Evolutionary conservation across 2,113 vertebrate genomes (phyloP), one percentile per base, ranked within the genome.

Genomic region (Cyanoramphus novaezelandiae): DNA sequence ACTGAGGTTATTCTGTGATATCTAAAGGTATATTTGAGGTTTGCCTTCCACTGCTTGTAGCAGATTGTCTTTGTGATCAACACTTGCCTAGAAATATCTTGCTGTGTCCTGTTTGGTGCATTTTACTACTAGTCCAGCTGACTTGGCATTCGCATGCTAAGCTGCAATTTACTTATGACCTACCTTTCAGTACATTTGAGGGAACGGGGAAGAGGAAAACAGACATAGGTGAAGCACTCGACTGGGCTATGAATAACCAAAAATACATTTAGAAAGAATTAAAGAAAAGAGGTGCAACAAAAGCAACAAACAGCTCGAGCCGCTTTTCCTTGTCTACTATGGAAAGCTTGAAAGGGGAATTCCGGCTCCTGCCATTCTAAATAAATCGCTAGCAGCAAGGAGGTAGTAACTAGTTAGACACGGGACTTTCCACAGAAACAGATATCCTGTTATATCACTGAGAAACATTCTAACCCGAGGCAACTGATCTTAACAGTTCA

Each of bases 401-500:
- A 97, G 93, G 88, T 59, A 88, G 90, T 93, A 96, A 94, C 94
- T 65, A 95, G 95, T 96, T 50, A 93, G 94, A 95, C 94, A 92
- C 39, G 94, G 92, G 88, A 96, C 94, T 97, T 97, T 97, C 93
- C 95, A 92, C 88, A 80, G 47, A 88, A 96, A 93, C 88, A 88
- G 82, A 84, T 37, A 96, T 92, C 81, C 83, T 92, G 78, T 96
- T 90, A 41, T 92, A 88, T 88, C 83, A 79, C 7, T 16, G 27
- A 79, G 88, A 95, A 96, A 86, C 71, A 84, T 93, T 96, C 65
- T 92, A 67, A 93, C 93, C 91, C 31, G 57, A 89, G 92, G 97
- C 94, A 94, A 94, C 74, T 79, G 74, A 90, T 93, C 80, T 96
- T 93, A 96, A 96, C 80, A 90, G 91, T 50, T 94, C 64, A 68